phyloP scores from a whole-genome alignment of 2,797 vertebrate genomes.

The Chelon labrosus region DNA sequence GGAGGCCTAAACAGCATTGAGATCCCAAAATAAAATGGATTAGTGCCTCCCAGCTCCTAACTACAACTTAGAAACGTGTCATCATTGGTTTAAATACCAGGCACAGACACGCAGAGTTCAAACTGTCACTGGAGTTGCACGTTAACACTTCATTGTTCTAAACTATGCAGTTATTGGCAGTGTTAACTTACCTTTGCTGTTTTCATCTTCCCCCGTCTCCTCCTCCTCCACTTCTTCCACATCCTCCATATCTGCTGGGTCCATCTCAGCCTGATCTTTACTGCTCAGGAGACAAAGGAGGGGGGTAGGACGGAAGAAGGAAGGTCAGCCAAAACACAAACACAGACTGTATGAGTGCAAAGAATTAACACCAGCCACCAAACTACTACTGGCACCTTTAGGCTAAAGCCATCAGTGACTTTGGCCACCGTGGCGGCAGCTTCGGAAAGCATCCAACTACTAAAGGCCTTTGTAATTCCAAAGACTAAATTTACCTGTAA shows the following conservation, averaged over 20 bases:
- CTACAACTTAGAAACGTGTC: slow-evolving; percentile 25
- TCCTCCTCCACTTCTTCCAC: slow-evolving; percentile 99
- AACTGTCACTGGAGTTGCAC: not conserved
- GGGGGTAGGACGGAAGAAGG: not conserved
- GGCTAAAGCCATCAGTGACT: not conserved
- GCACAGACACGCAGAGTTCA: slow-evolving; percentile 11
- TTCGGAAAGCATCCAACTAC: not conserved
- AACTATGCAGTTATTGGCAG: not conserved
- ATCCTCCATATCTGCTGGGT: slow-evolving; percentile 98
- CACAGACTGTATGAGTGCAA: not conserved
- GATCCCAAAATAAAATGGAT: slow-evolving; percentile 59
- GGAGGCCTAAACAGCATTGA: slow-evolving; percentile 35
- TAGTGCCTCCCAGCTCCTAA: slow-evolving; percentile 26
- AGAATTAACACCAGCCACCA: slow-evolving; percentile 6
- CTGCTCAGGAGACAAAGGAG: slow-evolving; percentile 73
- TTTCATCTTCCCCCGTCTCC: slow-evolving; percentile 94
- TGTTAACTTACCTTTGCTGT: slow-evolving; percentile 91
- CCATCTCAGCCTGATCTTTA: slow-evolving; percentile 97
- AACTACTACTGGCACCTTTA: slow-evolving; percentile 9
- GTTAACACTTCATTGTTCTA: not conserved
- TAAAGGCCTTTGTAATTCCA: not conserved
- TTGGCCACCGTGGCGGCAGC: not conserved
- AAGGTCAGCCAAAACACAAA: slow-evolving; percentile 41
- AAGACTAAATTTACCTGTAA: not conserved
- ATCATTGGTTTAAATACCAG: slow-evolving; percentile 6